Evolutionary conservation across 2,888 invertebrate genomes (phyloP).

Genomic region (Drosophila basisetae): DNA sequence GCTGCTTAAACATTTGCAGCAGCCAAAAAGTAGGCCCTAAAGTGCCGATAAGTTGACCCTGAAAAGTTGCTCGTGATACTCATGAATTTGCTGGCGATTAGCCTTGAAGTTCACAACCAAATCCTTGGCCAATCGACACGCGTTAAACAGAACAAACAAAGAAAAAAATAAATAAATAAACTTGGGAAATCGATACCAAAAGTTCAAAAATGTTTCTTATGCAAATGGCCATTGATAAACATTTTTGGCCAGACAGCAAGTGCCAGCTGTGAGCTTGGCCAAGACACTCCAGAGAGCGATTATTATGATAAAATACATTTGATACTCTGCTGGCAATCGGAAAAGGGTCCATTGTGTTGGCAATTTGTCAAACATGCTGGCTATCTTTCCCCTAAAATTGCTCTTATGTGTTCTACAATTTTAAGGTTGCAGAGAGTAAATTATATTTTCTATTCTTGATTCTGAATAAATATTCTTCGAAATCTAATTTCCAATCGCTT

Average conservation of each 20-base stretch:
- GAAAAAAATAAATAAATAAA: slow-evolving; percentile 12
- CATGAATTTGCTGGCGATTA: slow-evolving; percentile 79
- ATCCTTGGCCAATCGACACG: slow-evolving; percentile 74
- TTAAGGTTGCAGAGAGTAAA: background rate
- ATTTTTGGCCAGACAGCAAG: slow-evolving; percentile 49
- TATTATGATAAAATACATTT: slow-evolving; percentile 81
- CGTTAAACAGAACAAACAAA: slow-evolving; percentile 39
- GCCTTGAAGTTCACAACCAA: slow-evolving; percentile 53
- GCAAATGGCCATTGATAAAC: slow-evolving; percentile 59
- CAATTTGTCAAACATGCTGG: background rate
- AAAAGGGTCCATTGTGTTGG: background rate
- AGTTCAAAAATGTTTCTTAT: slow-evolving; percentile 62
- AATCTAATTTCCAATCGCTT: background rate
- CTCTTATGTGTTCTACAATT: background rate
- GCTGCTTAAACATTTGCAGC: slow-evolving; percentile 59
- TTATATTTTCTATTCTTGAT: background rate
- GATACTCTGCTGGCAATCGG: slow-evolving; percentile 3
- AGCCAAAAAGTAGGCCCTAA: slow-evolving; percentile 27
- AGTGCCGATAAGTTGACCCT: slow-evolving; percentile 54
- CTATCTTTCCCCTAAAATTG: no score
- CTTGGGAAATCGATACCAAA: slow-evolving; percentile 61
- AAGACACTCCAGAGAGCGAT: slow-evolving; percentile 75
- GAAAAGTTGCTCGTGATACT: slow-evolving; percentile 61
- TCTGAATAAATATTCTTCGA: background rate
- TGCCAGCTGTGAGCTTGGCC: slow-evolving; percentile 60